phyloP scores from a whole-genome alignment of 2,797 vertebrate genomes.

The Clarias pachynema region DNA sequence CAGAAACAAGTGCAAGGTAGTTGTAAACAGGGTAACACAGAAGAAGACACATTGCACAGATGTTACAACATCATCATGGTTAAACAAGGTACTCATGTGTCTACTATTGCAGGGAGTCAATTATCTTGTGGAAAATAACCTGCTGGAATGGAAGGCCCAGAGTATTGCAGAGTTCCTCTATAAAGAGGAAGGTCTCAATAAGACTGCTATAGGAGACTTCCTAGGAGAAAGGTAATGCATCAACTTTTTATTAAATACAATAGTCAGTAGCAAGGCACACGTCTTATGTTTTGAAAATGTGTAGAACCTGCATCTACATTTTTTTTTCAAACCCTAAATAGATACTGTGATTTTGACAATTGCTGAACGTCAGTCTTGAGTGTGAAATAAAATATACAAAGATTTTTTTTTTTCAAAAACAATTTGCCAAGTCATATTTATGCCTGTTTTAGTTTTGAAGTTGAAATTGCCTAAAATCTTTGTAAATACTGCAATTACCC shows the following conservation, averaged over 20 bases:
- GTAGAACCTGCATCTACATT: not conserved
- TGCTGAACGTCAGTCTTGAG: too few relatives aligned
- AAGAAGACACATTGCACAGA: not conserved
- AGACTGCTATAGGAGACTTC: constrained; percentile 91
- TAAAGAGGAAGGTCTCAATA: constrained; percentile 92
- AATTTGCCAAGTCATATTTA: not conserved
- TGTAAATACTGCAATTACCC: not conserved
- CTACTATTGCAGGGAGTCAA: constrained; percentile 79
- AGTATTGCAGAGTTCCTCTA: constrained; percentile 87
- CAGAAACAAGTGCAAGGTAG: not conserved
- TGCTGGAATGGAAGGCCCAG: constrained; percentile 72
- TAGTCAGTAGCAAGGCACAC: not conserved
- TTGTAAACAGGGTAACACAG: not conserved
- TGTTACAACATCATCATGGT: not conserved
- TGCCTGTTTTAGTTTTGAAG: not conserved
- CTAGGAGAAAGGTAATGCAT: constrained; percentile 85
- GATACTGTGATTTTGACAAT: not conserved
- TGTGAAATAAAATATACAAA: not conserved
- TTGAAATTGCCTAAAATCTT: not conserved
- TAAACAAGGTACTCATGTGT: not conserved
- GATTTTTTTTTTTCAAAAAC: not conserved
- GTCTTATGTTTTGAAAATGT: not conserved
- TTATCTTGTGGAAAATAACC: constrained; percentile 80
- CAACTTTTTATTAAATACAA: not conserved
- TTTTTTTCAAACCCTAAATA: not conserved